These are phyloP conservation scores for Aurelia aurita complex sp. Pacific DNA, from an alignment of 30 jellyfish, hydroid and myxozoan species.

Conservation along the genomic window DNA sequence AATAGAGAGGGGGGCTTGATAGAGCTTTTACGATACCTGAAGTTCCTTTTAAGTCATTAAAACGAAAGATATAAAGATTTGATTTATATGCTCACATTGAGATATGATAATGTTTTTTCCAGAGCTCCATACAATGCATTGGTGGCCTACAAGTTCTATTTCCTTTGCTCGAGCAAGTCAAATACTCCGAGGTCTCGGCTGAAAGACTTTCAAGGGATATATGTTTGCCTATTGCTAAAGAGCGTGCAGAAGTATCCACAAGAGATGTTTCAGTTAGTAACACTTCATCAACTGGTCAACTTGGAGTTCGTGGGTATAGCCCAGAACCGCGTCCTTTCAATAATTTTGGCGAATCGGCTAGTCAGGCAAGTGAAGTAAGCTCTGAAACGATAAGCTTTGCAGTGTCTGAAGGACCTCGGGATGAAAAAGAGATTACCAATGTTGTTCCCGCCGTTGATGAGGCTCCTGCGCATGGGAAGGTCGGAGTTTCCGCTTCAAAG, in stretches of 20 bases:
- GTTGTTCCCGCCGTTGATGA: neutral
- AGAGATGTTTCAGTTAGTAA: constrained; percentile 19
- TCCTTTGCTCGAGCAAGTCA: constrained; percentile 91
- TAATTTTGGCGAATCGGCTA: constrained; percentile 21
- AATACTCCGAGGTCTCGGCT: constrained; percentile 20
- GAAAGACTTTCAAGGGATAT: constrained; percentile 33
- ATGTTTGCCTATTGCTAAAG: constrained; percentile 6
- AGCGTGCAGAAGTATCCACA: constrained; percentile 21
- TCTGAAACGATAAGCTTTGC: no score
- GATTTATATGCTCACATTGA: no score
- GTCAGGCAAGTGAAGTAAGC: constrained; percentile 1
- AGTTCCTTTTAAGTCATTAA: no score
- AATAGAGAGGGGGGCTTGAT: no score
- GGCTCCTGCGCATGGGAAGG: neutral
- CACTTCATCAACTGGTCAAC: neutral
- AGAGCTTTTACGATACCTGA: no score
- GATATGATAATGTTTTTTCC: neutral
- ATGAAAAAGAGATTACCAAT: neutral
- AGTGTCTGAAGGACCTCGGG: neutral
- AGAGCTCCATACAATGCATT: constrained; percentile 91
- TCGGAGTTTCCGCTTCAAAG: no score
- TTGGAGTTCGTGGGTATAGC: neutral
- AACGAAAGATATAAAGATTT: no score
- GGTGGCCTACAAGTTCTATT: constrained; percentile 89
- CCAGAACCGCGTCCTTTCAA: constrained; percentile 24